phyloP scores from a whole-genome alignment of 2,113 vertebrate genomes.

The Mungos mungo region DNA sequence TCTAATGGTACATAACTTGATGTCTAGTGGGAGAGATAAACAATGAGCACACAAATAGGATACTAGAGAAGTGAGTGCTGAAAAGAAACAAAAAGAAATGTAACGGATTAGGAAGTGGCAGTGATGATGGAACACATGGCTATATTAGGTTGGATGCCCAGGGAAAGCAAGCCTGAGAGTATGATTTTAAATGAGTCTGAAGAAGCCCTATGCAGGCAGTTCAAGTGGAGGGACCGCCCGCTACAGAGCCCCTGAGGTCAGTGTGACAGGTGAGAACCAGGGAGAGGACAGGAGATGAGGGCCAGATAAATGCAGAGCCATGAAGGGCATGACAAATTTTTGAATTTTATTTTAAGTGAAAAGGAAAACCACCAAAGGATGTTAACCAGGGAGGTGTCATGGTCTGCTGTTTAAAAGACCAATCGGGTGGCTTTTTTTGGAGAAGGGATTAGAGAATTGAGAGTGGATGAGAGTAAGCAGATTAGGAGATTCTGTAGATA shows the following conservation, averaged over 20 bases:
- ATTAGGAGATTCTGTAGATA: background rate
- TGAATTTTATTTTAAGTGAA: background rate
- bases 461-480: background rate
- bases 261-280: background rate
- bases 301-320: background rate
- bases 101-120: background rate
- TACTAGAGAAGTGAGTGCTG: background rate
- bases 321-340: background rate
- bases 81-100: background rate
- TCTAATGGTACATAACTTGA: background rate
- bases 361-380: background rate
- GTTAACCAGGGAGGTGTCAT: background rate
- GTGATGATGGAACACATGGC: background rate
- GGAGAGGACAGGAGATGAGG: background rate
- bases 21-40: background rate
- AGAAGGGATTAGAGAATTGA: background rate
- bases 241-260: background rate
- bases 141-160: background rate
- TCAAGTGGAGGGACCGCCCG: background rate
- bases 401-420: background rate
- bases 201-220: background rate
- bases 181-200: background rate
- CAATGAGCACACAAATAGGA: too few species aligned
- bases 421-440: background rate
- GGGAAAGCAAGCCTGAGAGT: background rate